Evolutionary conservation across 2,113 vertebrate species (phyloP).

Genomic region (Zeus faber): DNA sequence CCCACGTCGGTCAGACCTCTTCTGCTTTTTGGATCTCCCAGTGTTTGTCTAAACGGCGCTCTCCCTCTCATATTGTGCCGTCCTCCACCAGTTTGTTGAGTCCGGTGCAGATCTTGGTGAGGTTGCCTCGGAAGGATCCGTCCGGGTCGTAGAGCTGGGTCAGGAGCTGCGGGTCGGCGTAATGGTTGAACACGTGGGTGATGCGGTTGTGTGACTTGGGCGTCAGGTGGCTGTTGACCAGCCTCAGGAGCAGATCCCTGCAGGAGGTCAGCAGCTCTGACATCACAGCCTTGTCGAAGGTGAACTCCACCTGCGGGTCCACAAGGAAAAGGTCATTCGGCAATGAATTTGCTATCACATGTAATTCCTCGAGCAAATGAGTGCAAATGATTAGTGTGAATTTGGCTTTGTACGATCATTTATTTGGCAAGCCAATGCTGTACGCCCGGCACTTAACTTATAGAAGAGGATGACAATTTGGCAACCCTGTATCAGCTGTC

Average conservation of each 20-base stretch:
- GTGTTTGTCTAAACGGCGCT: slow-evolving; percentile 28
- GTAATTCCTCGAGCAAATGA: no score
- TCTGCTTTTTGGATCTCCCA: slow-evolving; percentile 48
- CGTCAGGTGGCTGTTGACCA: slow-evolving; percentile 84
- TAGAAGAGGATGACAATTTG: no score
- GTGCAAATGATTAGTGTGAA: no score
- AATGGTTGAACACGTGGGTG: slow-evolving; percentile 87
- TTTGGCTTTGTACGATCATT: no score
- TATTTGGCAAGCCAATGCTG: no score
- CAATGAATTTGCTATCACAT: no score
- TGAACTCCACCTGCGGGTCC: slow-evolving; percentile 79
- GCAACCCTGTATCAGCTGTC: no score
- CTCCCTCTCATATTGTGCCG: slow-evolving; percentile 77
- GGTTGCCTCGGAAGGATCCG: slow-evolving; percentile 69
- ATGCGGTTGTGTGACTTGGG: slow-evolving; percentile 87
- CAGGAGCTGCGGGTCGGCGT: slow-evolving; percentile 78
- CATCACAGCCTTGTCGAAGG: slow-evolving; percentile 83
- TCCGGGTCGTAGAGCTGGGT: slow-evolving; percentile 77
- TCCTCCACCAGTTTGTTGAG: slow-evolving; percentile 85
- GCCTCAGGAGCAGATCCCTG: slow-evolving; percentile 79
- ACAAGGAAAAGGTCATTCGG: neutral
- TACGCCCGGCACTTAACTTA: no score
- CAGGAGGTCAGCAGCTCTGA: slow-evolving; percentile 71
- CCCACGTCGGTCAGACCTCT: slow-evolving; percentile 9
- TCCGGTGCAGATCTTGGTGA: slow-evolving; percentile 81